Conservation (phyloP, 1,140 invertebrate species). For the Grapholita molesta region DNA sequence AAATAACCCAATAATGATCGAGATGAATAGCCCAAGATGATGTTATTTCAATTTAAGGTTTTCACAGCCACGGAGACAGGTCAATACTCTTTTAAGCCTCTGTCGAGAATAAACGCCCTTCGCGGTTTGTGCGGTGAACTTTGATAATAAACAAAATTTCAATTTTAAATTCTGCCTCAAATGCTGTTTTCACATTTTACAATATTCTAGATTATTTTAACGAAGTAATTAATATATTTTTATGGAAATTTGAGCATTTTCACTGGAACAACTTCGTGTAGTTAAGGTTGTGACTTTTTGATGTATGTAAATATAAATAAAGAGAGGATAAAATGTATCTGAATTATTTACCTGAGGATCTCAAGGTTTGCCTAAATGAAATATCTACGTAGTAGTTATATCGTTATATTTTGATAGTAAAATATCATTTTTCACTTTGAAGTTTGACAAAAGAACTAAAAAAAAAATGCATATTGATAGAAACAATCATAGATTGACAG, state of each 20-base stretch:
- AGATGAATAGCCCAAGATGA: no score
- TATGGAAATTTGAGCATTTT: not conserved
- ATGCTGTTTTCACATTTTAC: not conserved
- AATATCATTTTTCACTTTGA: no score
- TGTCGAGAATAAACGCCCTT: not conserved
- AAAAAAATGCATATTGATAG: no score
- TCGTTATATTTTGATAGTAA: no score
- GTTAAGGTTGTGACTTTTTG: not conserved
- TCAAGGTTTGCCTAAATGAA: no score
- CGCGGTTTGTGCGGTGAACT: not conserved
- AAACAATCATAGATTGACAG: no score
- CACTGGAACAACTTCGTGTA: not conserved
- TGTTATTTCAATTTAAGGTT: no score
- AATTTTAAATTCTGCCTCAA: not conserved
- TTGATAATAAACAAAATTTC: not conserved
- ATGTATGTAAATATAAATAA: not conserved
- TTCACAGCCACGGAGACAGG: not conserved
- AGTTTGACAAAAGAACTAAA: no score
- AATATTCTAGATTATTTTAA: not conserved
- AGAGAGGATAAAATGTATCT: no score
- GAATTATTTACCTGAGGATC: no score
- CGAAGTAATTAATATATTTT: not conserved
- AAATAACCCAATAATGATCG: no score
- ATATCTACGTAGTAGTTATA: no score
- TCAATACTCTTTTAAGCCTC: not conserved